phyloP scores from a whole-genome alignment of 2,888 invertebrate species.

The Sminthurinus aureus region DNA sequence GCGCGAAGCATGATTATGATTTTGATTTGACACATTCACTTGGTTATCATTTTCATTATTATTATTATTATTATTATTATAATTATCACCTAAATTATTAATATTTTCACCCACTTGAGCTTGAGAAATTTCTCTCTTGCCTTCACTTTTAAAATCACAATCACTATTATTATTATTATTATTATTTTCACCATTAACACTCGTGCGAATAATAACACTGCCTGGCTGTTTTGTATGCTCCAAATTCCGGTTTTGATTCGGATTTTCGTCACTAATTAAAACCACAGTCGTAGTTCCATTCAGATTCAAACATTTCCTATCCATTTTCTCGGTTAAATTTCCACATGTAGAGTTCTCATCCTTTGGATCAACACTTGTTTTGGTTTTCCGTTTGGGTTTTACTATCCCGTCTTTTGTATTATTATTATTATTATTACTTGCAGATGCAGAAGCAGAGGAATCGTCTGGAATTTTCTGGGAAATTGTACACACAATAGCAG shows the following conservation, averaged over 20 bases:
- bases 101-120: too few species aligned
- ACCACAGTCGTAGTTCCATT: constrained; percentile 58
- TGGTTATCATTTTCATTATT: too few species aligned
- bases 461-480: constrained; percentile 57
- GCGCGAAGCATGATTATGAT: background rate
- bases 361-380: background rate
- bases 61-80: too few species aligned
- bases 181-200: background rate
- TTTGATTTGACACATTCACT: background rate
- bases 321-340: constrained; percentile 35
- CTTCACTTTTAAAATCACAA: background rate
- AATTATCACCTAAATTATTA: too few species aligned
- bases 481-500: constrained; percentile 59
- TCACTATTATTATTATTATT: background rate
- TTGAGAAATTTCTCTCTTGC: background rate
- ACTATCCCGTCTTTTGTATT: constrained; percentile 3
- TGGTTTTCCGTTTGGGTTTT: background rate
- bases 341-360: constrained; percentile 26
- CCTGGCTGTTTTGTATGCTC: too few species aligned
- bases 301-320: constrained; percentile 29
- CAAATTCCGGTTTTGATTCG: too few species aligned
- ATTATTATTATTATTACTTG: background rate
- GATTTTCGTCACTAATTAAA: constrained; percentile 48
- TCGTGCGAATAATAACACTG: background rate
- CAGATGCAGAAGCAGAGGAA: constrained; percentile 4